Evolutionary conservation across 2,113 vertebrate species (phyloP), one percentile per base, ranked within the genome.

Genomic region (Cepphus grylle): DNA sequence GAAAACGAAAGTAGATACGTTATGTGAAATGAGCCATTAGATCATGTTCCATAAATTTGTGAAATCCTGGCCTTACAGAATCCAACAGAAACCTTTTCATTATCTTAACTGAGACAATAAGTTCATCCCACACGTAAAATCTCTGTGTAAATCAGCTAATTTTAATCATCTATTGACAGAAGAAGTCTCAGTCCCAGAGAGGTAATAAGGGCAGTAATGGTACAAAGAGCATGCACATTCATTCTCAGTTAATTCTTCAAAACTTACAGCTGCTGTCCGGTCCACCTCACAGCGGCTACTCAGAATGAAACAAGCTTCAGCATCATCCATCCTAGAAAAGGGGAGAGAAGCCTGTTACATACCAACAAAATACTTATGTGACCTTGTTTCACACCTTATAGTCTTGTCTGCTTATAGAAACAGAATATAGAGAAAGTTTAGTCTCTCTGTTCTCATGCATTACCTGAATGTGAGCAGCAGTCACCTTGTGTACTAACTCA

Each of bases 281-380:
- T 99, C 99, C 62, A 99, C 99, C 97, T 99, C 99, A 38, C 99
- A 99, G 43, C 99, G 99, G 89, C 99, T 99, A 97, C 99, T 99
- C 78, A 99, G 97, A 90, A 99, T 99, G 79, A 99, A 99, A 97
- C 99, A 99, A 81, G 99, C 99, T 84, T 99, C 99, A 15, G 99
- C 99, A 85, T 99, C 98, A 55, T 99, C 99, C 99, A 99, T 99
- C 96, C 99, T 99, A 97, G 88, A 95, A 88, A 55, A 61, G 13
- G 87, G 72, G 81, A 88, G 86, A 92, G 79, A 96, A 85, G 59
- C 12, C 32, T 74, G 77, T 95, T 83, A 96, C 29, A 40, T 16
- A 36, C 58, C 62, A 70, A n/a, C 25, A 82, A 78, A 63, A 59
- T 11, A 47, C 18, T 25, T 62, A 9, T 1, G 3, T 50, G 53